Evolutionary conservation across 2,888 invertebrate genomes (phyloP), one percentile per base, ranked within the genome.

Genomic region (Dinocampus coccinellae): DNA sequence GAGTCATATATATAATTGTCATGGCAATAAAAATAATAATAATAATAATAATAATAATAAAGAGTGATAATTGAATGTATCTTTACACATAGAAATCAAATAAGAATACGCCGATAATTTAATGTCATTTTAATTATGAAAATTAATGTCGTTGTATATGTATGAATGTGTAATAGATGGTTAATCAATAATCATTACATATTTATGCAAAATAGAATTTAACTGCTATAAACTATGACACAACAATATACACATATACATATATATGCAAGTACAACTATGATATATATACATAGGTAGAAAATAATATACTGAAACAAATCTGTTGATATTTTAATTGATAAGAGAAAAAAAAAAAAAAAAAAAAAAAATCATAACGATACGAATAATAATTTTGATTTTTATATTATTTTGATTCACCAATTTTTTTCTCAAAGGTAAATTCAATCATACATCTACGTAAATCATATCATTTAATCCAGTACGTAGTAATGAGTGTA

Each of bases 401-500:
- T 58, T 7, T n/a, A 58, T n/a, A n/a, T 58, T 3, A n/a, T 13
- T 33, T 16, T 34, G n/a, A 58, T 33, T 58, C 26, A 58, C 42
- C 4, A 1, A 4, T n/a, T 42, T 47, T 47, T 6, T 16, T 13
- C 7, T 47, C n/a, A 4, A 33, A 13, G 34, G 33, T 34, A 29
- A 58, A 16, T 58, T 20, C 29, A 58, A n/a, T 16, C 33, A 58
- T 58, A 58, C 33, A 58, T 58, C 58, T 29, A 47, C 16, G 58
- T 58, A 58, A 58, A 34, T 58, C 16, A 47, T 58, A 58, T 58
- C 58, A 29, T 58, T 58, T 58, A 58, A 58, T 58, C 58, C 34
- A n/a, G 33, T 58, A 58, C 10, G 3, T 55, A 22, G 26, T 26
- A 34, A 10, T 34, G 58, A 20, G 57, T 57, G 29, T 57, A 57